A percentile compares a stretch with the other conserved stretches of the same genome.
phyloP scores from a whole-genome alignment of 2,888 invertebrate genomes.

The Cephus pulcher region DNA sequence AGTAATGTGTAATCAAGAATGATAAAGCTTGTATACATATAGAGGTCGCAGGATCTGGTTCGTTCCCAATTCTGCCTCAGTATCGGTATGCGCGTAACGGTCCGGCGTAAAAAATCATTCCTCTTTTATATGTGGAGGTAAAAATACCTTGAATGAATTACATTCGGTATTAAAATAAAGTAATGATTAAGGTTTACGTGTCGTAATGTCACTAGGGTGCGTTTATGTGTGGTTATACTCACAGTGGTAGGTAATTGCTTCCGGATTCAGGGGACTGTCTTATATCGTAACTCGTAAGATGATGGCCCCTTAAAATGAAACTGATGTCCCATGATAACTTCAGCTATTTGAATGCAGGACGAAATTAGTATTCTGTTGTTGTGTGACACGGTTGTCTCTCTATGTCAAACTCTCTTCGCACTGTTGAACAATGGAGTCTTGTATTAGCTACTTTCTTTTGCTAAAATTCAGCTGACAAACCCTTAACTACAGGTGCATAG shows the following conservation, averaged over 20 bases:
- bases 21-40: background rate
- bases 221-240: background rate
- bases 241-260: background rate
- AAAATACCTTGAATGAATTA: background rate
- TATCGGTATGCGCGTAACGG: background rate
- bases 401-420: background rate
- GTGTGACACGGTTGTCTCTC: background rate
- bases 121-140: background rate
- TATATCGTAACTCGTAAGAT: background rate
- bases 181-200: background rate
- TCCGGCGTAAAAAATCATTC: background rate
- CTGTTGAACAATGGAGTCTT: background rate
- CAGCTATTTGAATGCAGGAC: slow-evolving; percentile 11
- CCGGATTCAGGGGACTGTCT: background rate
- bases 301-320: background rate
- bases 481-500: background rate
- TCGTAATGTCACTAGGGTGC: background rate
- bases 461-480: background rate
- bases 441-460: background rate
- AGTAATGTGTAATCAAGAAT: background rate
- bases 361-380: slow-evolving; percentile 17
- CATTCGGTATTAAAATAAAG: background rate
- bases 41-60: background rate
- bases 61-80: background rate
- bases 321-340: background rate